Evolutionary conservation across 2,797 vertebrate genomes (phyloP).

Genomic region (Halcyon chelicuti): DNA sequence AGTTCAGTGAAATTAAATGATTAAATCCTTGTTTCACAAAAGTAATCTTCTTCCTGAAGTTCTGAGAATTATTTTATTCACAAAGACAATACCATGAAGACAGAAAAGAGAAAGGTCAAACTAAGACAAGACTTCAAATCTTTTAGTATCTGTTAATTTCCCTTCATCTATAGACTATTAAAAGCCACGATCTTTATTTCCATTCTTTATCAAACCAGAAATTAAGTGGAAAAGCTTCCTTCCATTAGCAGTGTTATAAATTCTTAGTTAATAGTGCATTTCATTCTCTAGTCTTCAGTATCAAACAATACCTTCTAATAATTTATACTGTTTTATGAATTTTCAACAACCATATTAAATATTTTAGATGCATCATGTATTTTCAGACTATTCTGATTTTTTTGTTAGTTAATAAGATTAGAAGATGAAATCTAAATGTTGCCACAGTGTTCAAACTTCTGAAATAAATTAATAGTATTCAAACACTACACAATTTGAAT

Average conservation of each 20-base stretch:
- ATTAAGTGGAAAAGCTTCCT: not conserved
- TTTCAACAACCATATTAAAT: not conserved
- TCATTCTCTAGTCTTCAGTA: not conserved
- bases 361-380: not conserved
- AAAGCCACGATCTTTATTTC: not conserved
- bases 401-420: not conserved
- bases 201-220: not conserved
- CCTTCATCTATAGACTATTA: not conserved
- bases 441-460: not conserved
- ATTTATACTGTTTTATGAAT: not conserved
- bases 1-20: slow-evolving; percentile 20
- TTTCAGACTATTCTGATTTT: not conserved
- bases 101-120: not conserved
- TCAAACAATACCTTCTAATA: not conserved
- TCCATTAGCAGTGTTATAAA: not conserved
- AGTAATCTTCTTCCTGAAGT: slow-evolving; percentile 30
- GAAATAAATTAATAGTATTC: not conserved
- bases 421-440: not conserved
- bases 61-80: not conserved
- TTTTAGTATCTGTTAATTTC: not conserved
- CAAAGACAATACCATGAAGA: slow-evolving; percentile 1
- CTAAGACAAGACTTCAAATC: not conserved
- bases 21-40: slow-evolving; percentile 34
- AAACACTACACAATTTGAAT: not conserved
- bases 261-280: not conserved